These are phyloP conservation scores for Leptestheria dahalacensis DNA, from an alignment of 1,140 invertebrate species.

Conservation along the genomic window DNA sequence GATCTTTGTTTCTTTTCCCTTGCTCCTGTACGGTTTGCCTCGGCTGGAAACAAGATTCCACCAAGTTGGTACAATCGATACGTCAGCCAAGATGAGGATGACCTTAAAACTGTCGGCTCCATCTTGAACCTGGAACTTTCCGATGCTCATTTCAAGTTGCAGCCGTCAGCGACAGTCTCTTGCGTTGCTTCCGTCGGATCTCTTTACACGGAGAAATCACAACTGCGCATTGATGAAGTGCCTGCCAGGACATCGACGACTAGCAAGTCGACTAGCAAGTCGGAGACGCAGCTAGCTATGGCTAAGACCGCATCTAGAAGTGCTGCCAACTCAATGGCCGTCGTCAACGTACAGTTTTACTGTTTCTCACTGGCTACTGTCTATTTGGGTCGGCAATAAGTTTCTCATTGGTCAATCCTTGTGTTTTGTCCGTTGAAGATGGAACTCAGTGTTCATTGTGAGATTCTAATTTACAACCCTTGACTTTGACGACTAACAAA, in stretches of 20 bases:
- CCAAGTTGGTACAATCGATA: background rate
- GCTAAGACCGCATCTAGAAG: too few relatives aligned
- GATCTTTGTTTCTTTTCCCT: background rate
- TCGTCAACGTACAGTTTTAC: too few relatives aligned
- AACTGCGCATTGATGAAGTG: too few relatives aligned
- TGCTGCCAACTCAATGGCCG: too few relatives aligned
- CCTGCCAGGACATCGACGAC: background rate
- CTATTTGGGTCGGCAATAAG: too few relatives aligned
- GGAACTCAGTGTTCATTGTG: too few relatives aligned
- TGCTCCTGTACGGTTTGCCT: background rate
- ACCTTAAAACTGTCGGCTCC: background rate
- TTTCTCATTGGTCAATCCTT: too few relatives aligned
- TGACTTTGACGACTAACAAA: too few relatives aligned
- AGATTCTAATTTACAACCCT: too few relatives aligned
- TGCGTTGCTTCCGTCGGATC: background rate
- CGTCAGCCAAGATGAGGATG: background rate
- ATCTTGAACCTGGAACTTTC: background rate
- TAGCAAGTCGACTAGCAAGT: background rate
- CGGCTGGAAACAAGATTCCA: background rate
- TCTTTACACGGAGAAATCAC: background rate
- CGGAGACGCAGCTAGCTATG: background rate
- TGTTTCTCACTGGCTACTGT: too few relatives aligned
- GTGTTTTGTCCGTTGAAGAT: too few relatives aligned
- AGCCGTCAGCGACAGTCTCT: background rate
- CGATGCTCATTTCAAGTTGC: background rate